A percentile compares a stretch with the other conserved stretches of the same genome.
Evolutionary conservation across 2,113 vertebrate genomes (phyloP).

Genomic region (Apodemus speciosus): DNA sequence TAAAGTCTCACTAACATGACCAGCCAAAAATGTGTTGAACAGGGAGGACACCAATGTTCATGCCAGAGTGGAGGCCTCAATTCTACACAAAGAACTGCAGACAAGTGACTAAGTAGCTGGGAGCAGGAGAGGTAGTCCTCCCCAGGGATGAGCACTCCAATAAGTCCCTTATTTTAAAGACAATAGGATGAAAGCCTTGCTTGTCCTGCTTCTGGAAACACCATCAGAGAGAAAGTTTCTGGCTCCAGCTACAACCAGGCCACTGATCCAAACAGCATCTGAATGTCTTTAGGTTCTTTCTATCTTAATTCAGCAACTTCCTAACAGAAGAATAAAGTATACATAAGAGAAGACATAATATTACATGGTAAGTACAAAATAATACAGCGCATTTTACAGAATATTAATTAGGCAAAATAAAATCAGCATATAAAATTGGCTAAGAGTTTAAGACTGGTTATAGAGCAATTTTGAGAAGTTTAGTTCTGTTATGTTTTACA

Average conservation of each 20-base stretch:
- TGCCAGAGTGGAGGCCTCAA: neutral
- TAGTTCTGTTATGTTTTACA: neutral
- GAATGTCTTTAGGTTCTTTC: neutral
- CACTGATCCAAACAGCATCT: neutral
- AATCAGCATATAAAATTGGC: neutral
- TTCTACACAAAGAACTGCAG: neutral
- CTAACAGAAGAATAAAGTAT: neutral
- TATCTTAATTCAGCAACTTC: slow-evolving; percentile 41
- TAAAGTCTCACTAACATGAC: neutral
- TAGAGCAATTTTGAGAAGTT: neutral
- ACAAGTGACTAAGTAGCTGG: neutral
- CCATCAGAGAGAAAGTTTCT: neutral
- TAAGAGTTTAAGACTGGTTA: neutral
- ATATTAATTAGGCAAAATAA: slow-evolving; percentile 28
- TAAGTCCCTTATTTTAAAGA: neutral
- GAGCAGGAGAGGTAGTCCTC: neutral
- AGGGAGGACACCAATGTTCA: neutral
- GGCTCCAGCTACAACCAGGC: neutral
- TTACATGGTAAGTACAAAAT: slow-evolving; percentile 13
- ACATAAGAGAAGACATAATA: neutral
- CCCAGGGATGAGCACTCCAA: neutral
- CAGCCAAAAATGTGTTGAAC: neutral
- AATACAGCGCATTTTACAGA: neutral
- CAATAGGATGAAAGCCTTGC: neutral
- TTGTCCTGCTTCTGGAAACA: neutral